phyloP scores from a whole-genome alignment of 2,888 invertebrate species.

The Cremastobaeus sp. region DNA sequence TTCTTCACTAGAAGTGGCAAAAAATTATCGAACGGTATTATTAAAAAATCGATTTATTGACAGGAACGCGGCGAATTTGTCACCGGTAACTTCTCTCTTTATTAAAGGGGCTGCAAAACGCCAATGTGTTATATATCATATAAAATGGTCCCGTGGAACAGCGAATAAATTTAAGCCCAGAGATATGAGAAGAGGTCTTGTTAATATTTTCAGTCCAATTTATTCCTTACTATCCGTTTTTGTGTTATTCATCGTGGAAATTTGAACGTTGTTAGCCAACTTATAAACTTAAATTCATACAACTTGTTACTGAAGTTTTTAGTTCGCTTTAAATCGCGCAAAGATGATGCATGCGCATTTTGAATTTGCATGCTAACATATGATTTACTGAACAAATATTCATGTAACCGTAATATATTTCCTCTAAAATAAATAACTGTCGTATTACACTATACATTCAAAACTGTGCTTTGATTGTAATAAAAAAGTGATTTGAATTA shows the following conservation, averaged over 20 bases:
- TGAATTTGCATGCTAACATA: conserved; percentile 14
- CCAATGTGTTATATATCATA: conserved; percentile 6
- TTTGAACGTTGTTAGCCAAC: conserved; percentile 33
- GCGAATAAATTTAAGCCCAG: conserved; percentile 31
- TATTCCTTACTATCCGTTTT: conserved; percentile 21
- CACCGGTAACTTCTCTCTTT: background rate
- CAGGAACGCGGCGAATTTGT: background rate
- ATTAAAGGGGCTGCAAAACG: background rate
- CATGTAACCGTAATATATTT: background rate
- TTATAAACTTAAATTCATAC: conserved; percentile 27
- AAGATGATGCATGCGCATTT: conserved; percentile 10
- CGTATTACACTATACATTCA: too few species aligned
- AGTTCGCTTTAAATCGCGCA: conserved; percentile 1
- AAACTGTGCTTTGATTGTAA: background rate
- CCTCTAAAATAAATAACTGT: too few species aligned
- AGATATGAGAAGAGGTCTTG: conserved; percentile 23
- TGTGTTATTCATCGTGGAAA: conserved; percentile 32
- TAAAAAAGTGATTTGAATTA: background rate
- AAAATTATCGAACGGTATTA: too few species aligned
- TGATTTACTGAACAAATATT: background rate
- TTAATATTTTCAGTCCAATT: conserved; percentile 41
- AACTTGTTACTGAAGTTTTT: conserved; percentile 25
- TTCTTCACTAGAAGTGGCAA: conserved; percentile 8
- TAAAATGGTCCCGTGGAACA: conserved; percentile 12
- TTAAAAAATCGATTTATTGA: too few species aligned